Evolutionary conservation across 1,140 invertebrate species (phyloP).

Genomic region (Rhopalosiphum maidis): DNA sequence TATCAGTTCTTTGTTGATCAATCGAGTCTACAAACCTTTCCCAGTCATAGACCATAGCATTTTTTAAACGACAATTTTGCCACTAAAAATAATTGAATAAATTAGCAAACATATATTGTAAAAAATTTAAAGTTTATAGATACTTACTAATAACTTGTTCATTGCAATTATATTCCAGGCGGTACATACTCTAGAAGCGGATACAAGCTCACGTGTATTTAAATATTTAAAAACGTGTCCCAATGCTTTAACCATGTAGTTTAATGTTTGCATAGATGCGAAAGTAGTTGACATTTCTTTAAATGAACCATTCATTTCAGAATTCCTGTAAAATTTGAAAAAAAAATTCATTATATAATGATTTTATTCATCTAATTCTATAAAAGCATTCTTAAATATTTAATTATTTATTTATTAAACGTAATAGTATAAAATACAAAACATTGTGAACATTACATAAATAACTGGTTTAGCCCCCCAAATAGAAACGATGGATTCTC

Average conservation of each 20-base stretch:
- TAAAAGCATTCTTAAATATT: neutral
- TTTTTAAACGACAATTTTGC: constrained; percentile 80
- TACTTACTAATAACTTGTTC: constrained; percentile 70
- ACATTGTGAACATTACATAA: too few species aligned
- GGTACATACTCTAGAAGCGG: constrained; percentile 75
- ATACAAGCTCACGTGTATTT: constrained; percentile 76
- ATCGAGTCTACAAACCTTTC: constrained; percentile 72
- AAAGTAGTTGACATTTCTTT: neutral
- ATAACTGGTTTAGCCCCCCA: too few species aligned
- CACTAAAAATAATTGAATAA: constrained; percentile 64
- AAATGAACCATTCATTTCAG: constrained; percentile 44
- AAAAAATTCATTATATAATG: neutral
- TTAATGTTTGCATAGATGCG: constrained; percentile 3
- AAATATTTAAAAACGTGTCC: constrained; percentile 71
- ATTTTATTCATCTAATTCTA: neutral
- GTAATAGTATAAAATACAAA: too few species aligned
- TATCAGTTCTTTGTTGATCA: constrained; percentile 68
- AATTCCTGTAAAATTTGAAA: neutral
- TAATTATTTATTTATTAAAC: too few species aligned
- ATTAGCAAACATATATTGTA: neutral
- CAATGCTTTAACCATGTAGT: constrained; percentile 23
- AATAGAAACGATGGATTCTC: too few species aligned
- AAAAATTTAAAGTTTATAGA: neutral
- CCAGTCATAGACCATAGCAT: constrained; percentile 79
- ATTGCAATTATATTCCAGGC: constrained; percentile 78